phyloP scores from a whole-genome alignment of 1,140 invertebrate genomes.

The Drosophila micromelanica region DNA sequence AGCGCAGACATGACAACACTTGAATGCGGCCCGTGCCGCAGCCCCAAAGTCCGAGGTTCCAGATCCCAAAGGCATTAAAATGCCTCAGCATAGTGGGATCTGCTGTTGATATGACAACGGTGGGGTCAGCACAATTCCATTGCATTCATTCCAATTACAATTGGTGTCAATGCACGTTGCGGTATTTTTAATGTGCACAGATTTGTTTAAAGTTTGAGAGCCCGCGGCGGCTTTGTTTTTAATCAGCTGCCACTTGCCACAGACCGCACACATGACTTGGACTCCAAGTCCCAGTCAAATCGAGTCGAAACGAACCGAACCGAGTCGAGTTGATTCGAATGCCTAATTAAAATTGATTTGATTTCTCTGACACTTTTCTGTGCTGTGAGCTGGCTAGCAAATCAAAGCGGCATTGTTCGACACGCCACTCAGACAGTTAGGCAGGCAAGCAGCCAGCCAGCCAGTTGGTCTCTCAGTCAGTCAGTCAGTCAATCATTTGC shows the following conservation, averaged over 20 bases:
- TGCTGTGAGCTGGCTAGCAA: conserved; percentile 30
- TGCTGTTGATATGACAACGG: conserved; percentile 10
- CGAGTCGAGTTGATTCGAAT: conserved; percentile 49
- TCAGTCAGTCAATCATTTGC: conserved; percentile 56
- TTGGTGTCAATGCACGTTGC: conserved; percentile 64
- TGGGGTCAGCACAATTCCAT: conserved; percentile 53
- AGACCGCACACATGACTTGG: conserved; percentile 38
- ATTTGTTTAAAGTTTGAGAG: conserved; percentile 64
- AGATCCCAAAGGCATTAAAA: conserved; percentile 72
- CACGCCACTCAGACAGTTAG: conserved; percentile 59
- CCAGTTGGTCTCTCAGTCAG: conserved; percentile 40
- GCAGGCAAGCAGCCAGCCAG: conserved; percentile 32
- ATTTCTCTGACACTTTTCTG: conserved; percentile 80
- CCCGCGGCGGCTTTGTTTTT: conserved; percentile 72
- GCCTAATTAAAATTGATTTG: conserved; percentile 83
- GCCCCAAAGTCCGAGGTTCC: neutral
- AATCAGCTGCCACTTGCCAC: conserved; percentile 78
- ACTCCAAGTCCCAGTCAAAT: conserved; percentile 18
- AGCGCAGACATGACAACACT: conserved; percentile 17
- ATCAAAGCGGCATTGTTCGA: conserved; percentile 80
- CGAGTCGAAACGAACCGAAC: conserved; percentile 29
- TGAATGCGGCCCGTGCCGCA: conserved; percentile 50
- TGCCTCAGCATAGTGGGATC: conserved; percentile 59
- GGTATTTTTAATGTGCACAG: conserved; percentile 49
- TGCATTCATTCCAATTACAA: conserved; percentile 58